phyloP scores from a whole-genome alignment of 2,113 vertebrate genomes.

The Rhabdornis inornatus region DNA sequence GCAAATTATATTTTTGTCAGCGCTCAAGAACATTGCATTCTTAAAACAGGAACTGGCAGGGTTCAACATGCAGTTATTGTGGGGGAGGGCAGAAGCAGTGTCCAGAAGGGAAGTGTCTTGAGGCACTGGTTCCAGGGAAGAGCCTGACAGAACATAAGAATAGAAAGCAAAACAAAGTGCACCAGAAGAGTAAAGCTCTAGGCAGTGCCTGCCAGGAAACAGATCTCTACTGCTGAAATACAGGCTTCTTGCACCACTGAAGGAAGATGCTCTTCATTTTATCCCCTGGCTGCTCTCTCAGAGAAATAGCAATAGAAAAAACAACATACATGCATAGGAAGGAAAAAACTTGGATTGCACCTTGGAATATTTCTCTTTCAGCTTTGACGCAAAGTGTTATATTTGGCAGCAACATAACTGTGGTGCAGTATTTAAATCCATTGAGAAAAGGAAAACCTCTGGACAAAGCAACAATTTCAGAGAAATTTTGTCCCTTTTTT shows the following conservation, averaged over 20 bases:
- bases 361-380: background rate
- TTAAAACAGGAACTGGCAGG: slow-evolving; percentile 27
- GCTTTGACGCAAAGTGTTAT: background rate
- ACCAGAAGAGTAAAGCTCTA: background rate
- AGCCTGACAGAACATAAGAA: background rate
- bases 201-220: background rate
- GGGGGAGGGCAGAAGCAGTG: background rate
- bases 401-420: background rate
- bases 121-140: background rate
- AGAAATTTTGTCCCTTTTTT: background rate
- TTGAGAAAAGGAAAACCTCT: background rate
- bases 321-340: background rate
- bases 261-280: background rate
- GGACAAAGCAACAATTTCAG: background rate
- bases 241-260: background rate
- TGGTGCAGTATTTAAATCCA: background rate
- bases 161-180: slow-evolving; percentile 12
- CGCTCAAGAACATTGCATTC: slow-evolving; percentile 25
- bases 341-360: background rate
- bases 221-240: background rate
- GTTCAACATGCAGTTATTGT: background rate
- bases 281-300: background rate
- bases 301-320: background rate
- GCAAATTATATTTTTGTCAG: slow-evolving; percentile 19
- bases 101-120: background rate